These are phyloP conservation scores for Trachelus tabidus DNA, from an alignment of 2,888 invertebrate genomes.

Conservation along the genomic window DNA sequence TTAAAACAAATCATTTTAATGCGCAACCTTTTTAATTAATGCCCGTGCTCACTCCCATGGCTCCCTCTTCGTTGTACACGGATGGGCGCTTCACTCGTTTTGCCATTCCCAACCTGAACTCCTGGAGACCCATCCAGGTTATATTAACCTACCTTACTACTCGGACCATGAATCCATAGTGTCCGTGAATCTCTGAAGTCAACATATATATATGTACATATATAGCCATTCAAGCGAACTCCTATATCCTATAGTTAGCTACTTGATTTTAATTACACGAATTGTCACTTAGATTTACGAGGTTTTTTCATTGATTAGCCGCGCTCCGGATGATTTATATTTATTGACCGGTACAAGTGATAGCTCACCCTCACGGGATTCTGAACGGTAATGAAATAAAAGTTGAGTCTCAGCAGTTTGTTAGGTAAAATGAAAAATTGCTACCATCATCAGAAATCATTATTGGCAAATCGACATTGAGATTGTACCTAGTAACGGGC, in stretches of 20 bases:
- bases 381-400: not conserved
- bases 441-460: not conserved
- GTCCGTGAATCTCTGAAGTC: not conserved
- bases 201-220: not conserved
- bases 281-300: constrained; percentile 51
- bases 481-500: not conserved
- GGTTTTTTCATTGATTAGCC: constrained; percentile 30
- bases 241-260: constrained; percentile 36
- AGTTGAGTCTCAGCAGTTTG: not conserved
- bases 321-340: constrained; percentile 39
- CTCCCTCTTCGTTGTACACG: constrained; percentile 41
- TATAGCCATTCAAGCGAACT: not conserved
- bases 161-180: not conserved
- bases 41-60: constrained; percentile 58
- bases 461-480: not conserved
- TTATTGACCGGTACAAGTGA: constrained; percentile 29
- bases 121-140: constrained; percentile 38
- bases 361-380: not conserved
- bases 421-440: not conserved
- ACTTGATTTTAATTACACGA: constrained; percentile 53
- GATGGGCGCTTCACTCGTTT: constrained; percentile 31
- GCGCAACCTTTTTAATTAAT: constrained; percentile 67
- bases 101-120: constrained; percentile 37
- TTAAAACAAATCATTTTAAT: constrained; percentile 67
- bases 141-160: constrained; percentile 36